Percentiles rank a stretch among this genome's conserved stretches.
Conservation (phyloP, 2,113 vertebrate genomes). For the Pogonocichla stellata region DNA sequence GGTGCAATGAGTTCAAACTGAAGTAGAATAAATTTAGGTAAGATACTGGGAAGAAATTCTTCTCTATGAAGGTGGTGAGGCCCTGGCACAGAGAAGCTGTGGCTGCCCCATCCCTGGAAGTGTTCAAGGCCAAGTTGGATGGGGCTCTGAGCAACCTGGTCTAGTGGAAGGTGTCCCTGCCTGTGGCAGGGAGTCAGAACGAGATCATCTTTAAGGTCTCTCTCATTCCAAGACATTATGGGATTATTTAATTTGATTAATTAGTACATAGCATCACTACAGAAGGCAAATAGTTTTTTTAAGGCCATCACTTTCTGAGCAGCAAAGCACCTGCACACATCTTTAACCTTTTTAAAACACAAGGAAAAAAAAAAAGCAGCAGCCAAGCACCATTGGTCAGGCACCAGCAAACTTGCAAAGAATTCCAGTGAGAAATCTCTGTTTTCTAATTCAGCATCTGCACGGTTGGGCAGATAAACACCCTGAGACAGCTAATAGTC, state of each 20-base stretch:
- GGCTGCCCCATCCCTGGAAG: not conserved
- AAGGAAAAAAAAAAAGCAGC: not conserved
- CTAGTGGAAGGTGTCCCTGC: not conserved
- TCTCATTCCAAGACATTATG: not conserved
- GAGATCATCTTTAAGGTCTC: not conserved
- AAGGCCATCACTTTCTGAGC: not conserved
- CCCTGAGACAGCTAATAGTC: not conserved
- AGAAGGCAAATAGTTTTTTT: not conserved
- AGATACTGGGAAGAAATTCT: not conserved
- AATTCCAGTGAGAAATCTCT: not conserved
- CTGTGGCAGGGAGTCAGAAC: rapidly evolving
- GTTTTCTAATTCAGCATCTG: not conserved
- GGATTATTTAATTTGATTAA: not conserved
- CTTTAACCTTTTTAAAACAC: not conserved
- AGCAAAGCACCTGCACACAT: not conserved
- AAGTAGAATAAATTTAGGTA: not conserved
- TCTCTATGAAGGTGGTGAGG: not conserved
- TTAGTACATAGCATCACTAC: not conserved
- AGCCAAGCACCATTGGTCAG: not conserved
- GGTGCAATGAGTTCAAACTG: not conserved
- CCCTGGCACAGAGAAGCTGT: not conserved
- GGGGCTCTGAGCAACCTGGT: not conserved
- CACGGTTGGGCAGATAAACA: not conserved
- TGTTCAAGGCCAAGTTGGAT: not conserved
- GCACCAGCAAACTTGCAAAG: not conserved